Conservation (phyloP, 2,113 vertebrate genomes). For the Seriola dumerili region DNA sequence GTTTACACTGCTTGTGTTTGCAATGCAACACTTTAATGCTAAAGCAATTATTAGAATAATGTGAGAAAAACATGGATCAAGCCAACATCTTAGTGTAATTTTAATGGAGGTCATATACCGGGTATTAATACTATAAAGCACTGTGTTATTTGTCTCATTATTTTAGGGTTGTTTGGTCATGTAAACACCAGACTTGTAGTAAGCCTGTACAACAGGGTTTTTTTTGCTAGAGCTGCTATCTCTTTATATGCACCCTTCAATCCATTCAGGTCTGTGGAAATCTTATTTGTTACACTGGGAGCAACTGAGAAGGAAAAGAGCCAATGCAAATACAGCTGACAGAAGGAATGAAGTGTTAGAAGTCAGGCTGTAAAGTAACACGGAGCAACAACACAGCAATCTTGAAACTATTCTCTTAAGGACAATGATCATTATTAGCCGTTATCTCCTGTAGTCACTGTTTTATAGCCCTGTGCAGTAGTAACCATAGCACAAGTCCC, state of each 20-base stretch:
- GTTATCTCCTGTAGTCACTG: conserved; percentile 9
- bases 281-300: conserved; percentile 37
- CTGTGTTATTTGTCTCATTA: conserved; percentile 37
- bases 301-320: conserved; percentile 5
- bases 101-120: conserved; percentile 43
- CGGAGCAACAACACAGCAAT: conserved; percentile 14
- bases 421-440: conserved; percentile 26
- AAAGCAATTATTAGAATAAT: conserved; percentile 31
- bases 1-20: conserved; percentile 3
- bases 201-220: background rate
- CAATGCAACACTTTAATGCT: conserved; percentile 7
- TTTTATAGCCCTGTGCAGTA: conserved; percentile 22
- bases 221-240: conserved; percentile 12
- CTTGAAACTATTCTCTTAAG: conserved; percentile 34
- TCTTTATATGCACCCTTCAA: conserved; percentile 31
- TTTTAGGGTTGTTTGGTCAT: conserved; percentile 44
- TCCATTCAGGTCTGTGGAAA: conserved; percentile 43
- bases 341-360: background rate
- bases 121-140: conserved; percentile 31
- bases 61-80: conserved; percentile 34
- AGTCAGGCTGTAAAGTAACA: conserved; percentile 19
- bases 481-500: background rate
- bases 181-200: conserved; percentile 44
- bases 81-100: conserved; percentile 21
- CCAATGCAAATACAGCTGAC: conserved; percentile 28